Evolutionary conservation across 1,140 invertebrate genomes (phyloP).

Genomic region (Centruroides vittatus): DNA sequence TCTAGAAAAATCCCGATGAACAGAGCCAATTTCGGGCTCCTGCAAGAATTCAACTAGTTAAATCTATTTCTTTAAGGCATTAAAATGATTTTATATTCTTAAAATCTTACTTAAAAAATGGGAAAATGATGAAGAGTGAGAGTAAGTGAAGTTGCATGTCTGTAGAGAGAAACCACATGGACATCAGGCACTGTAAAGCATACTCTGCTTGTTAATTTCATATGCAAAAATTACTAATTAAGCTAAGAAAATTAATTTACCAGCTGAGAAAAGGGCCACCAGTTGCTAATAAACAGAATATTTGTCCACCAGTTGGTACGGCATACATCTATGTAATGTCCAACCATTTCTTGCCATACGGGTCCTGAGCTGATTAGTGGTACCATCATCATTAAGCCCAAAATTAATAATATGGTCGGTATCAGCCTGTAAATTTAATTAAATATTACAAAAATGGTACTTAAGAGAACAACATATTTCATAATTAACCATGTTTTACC

Average conservation of each 20-base stretch:
- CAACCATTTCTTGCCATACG: conserved; percentile 14
- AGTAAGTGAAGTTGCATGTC: conserved; percentile 19
- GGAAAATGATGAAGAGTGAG: conserved; percentile 11
- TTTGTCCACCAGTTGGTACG: conserved; percentile 14
- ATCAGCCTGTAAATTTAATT: conserved; percentile 7
- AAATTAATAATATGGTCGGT: conserved; percentile 10
- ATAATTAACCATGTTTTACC: too few relatives aligned
- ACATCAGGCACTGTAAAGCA: conserved; percentile 14
- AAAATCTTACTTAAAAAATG: conserved; percentile 13
- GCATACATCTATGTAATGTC: conserved; percentile 13
- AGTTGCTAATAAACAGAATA: conserved; percentile 20
- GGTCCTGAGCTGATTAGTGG: conserved; percentile 15
- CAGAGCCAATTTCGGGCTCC: too few relatives aligned
- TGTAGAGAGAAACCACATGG: conserved; percentile 19
- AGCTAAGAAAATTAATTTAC: neutral
- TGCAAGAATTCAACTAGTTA: too few relatives aligned
- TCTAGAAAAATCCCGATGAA: too few relatives aligned
- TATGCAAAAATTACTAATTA: too few relatives aligned
- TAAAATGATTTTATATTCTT: too few relatives aligned
- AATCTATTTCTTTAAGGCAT: too few relatives aligned
- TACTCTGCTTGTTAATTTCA: neutral
- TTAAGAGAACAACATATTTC: too few relatives aligned
- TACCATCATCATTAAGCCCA: conserved; percentile 13
- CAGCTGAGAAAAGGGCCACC: conserved; percentile 4
- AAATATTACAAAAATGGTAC: too few relatives aligned